Base-by-base conservation (phyloP, 2,113 vertebrate species). In the Bagarius yarrelli region DNA sequence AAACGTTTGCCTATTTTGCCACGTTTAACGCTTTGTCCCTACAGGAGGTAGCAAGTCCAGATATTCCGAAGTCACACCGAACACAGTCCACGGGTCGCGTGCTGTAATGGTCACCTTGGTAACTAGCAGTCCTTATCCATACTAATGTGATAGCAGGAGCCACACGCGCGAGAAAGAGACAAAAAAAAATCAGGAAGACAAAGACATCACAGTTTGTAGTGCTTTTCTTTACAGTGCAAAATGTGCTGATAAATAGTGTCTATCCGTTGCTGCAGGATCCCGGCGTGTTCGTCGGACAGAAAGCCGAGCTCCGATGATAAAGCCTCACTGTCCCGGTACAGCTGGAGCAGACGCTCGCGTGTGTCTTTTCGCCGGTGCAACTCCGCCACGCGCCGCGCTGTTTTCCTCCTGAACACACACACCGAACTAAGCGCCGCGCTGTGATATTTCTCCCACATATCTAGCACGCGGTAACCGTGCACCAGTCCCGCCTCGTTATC, bases 401-500 rank as follows among this genome's bases (percentile, higher is more conserved):
- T 94, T 70, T 90, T 91, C 85, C 93, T 92, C 52, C 94, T 92
- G 86, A 95, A 95, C 63, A 95, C 82, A 75, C 94, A 95, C 74
- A 95, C 88, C 0, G 94, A 94, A 80, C 87, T 88, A 0, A 95
- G 87, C 78, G 95, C 83, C 0, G 92, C 87, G 83, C 93, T 92
- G 79, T 95, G 94, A 82, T 95, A 94, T 1, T 92, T 92, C 89
- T 94, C 94, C 94, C 94, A 95, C 87, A 93, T 91, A 87, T 91
- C 90, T 40, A 94, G 91, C 66, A 95, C 92, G 64, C 94, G 91
- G 90, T 95, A 95, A 74, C 94, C 94, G 83, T 95, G 94, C 83
- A 92, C 92, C 83, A 95, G 86, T 60, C 94, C 94, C 23, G 94
- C 94, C 87, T 95, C 94, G 81, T 95, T 95, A 88, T 95, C 94